phyloP scores from a whole-genome alignment of 2,797 vertebrate species.

The Esox lucius region DNA sequence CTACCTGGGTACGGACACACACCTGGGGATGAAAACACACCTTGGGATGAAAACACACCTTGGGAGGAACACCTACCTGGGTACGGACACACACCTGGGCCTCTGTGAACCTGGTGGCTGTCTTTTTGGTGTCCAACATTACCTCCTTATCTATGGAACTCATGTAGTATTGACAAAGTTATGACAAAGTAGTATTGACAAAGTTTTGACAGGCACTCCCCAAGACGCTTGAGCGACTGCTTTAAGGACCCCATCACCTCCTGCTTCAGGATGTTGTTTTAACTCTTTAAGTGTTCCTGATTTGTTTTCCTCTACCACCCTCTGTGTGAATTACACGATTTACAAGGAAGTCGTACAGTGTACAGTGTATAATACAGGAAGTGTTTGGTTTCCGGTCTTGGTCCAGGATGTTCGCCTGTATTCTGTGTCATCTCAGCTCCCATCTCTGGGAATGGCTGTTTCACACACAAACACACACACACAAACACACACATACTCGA shows the following conservation, averaged over 20 bases:
- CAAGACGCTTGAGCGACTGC: conserved; percentile 44
- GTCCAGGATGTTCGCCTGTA: conserved; percentile 21
- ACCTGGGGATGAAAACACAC: too few species aligned
- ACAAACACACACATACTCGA: too few species aligned
- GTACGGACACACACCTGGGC: not conserved
- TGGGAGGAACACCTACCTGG: not conserved
- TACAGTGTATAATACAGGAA: conserved; percentile 58
- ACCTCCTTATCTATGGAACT: not conserved
- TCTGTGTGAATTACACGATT: conserved; percentile 58
- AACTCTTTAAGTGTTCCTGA: conserved; percentile 55
- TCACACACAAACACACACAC: not conserved
- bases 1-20: too few species aligned
- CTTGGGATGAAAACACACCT: not conserved
- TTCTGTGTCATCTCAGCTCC: not conserved
- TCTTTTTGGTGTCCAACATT: not conserved
- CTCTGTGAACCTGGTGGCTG: not conserved
- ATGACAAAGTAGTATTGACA: conserved; percentile 68
- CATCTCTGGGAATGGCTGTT: not conserved
- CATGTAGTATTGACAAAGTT: conserved; percentile 56
- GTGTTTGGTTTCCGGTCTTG: conserved; percentile 45
- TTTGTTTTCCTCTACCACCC: conserved; percentile 53
- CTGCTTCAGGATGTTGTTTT: conserved; percentile 65
- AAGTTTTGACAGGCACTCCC: conserved; percentile 56
- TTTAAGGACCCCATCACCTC: conserved; percentile 53
- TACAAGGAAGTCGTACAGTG: conserved; percentile 50